Conservation (phyloP, 2,888 invertebrate species). For the Agrotis clavis region DNA sequence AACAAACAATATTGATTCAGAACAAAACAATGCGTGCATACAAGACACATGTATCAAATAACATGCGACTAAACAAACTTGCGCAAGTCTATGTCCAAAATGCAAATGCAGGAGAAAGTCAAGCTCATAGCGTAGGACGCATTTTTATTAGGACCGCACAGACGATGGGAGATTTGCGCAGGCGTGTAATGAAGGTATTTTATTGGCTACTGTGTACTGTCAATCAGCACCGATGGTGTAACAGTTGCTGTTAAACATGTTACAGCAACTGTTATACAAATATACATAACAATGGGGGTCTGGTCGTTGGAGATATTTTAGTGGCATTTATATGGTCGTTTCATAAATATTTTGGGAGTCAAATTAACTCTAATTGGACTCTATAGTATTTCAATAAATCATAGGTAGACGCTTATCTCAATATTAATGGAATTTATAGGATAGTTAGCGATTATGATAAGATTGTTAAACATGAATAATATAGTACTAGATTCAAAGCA, state of each 20-base stretch:
- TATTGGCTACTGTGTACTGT: constrained; percentile 48
- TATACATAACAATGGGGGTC: background rate
- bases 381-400: background rate
- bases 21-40: constrained; percentile 55
- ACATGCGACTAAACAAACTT: constrained; percentile 57
- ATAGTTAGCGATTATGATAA: background rate
- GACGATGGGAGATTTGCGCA: constrained; percentile 62
- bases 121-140: constrained; percentile 71
- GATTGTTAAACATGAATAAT: background rate
- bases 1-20: constrained; percentile 59
- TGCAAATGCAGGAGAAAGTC: constrained; percentile 81
- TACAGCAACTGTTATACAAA: background rate
- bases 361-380: constrained; percentile 22
- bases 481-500: too few species aligned
- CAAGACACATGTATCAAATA: constrained; percentile 55
- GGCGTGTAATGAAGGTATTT: constrained; percentile 56
- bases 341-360: constrained; percentile 6
- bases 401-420: background rate
- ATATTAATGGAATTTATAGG: background rate
- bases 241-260: background rate
- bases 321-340: background rate
- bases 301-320: constrained; percentile 4
- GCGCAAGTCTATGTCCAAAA: constrained; percentile 67
- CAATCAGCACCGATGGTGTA: constrained; percentile 27
- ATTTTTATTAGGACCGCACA: constrained; percentile 73